Evolutionary conservation across 2,888 invertebrate species (phyloP), one percentile per base, ranked within the genome.

Genomic region (Drosophila suboccidentalis): DNA sequence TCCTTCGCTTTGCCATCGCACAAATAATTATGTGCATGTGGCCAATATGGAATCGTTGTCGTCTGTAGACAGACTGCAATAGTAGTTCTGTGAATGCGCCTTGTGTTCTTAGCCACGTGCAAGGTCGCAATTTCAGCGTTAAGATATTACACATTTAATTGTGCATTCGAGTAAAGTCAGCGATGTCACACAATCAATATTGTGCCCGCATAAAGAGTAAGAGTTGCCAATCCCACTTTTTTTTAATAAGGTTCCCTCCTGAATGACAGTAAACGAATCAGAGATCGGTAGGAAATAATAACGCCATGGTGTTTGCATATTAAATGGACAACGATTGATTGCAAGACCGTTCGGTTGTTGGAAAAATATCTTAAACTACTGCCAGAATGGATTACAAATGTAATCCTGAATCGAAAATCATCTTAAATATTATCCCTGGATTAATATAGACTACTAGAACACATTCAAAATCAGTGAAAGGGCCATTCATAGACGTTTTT

Each of bases 1-100:
- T 8, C 39, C 41, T 10, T 10, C 36, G 13, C 54, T 11, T 46
- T 51, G 34, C n/a, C 57, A 49, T 44, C 36, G 47, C 57, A 70
- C 55, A 75, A 75, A 80, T 80, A 78, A 78, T 71, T 71, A 76
- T 80, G 80, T 80, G 53, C 77, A 77, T 80, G 68, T 78, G 78
- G 73, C 78, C 81, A 76, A 78, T 76, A 64, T 80, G 77, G 43
- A 49, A 58, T 57, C 60, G 74, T 58, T 6, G 38, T 39, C 39
- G 19, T 55, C 54, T 29, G 44, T 29, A 13, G 17, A 39, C 63
- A 2, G 22, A 29, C 29, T 74, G 78, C 75, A 78, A 50, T 75
- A 63, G 60, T 75, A 60, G 60, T 70, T 63, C 43, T 50, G 44
- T 71, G 29, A 36, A 41, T 47, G 53, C 39, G 51, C 34, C 60